These are phyloP conservation scores for Discoglossus pictus DNA, from an alignment of 2,797 vertebrate genomes.

Conservation along the genomic window DNA sequence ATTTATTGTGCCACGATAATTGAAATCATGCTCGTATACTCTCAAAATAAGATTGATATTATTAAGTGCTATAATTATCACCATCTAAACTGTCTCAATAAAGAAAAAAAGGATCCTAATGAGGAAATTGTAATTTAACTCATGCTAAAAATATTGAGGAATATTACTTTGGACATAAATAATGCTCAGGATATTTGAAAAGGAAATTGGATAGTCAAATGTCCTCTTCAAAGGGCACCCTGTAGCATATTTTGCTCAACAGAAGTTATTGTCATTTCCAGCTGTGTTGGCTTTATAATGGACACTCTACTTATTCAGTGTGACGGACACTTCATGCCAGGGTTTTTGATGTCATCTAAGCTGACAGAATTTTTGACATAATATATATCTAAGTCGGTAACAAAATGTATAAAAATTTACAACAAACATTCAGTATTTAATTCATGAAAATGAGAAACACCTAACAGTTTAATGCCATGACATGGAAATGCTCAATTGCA, in stretches of 20 bases:
- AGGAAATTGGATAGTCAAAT: slow-evolving; percentile 51
- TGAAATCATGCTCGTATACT: slow-evolving; percentile 48
- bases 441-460: background rate
- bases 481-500: slow-evolving; percentile 61
- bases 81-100: slow-evolving; percentile 24
- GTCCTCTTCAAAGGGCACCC: slow-evolving; percentile 64
- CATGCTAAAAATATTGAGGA: slow-evolving; percentile 27
- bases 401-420: slow-evolving; percentile 56
- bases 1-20: slow-evolving; percentile 58
- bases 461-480: slow-evolving; percentile 49
- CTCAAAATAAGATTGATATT: slow-evolving; percentile 51
- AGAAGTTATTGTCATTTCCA: slow-evolving; percentile 68
- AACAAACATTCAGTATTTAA: slow-evolving; percentile 37
- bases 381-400: slow-evolving; percentile 54
- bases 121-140: slow-evolving; percentile 40
- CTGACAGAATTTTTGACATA: slow-evolving; percentile 58
- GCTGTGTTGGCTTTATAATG: slow-evolving; percentile 69
- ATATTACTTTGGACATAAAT: slow-evolving; percentile 41
- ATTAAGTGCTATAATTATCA: slow-evolving; percentile 37
- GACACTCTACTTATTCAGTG: slow-evolving; percentile 71
- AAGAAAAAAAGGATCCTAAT: slow-evolving; percentile 33
- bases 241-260: slow-evolving; percentile 45
- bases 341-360: slow-evolving; percentile 65
- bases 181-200: slow-evolving; percentile 34
- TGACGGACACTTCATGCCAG: slow-evolving; percentile 70